Evolutionary conservation across 1,140 invertebrate genomes (phyloP), one percentile per base, ranked within the genome.

Genomic region (Ctenoplectra terminalis): DNA sequence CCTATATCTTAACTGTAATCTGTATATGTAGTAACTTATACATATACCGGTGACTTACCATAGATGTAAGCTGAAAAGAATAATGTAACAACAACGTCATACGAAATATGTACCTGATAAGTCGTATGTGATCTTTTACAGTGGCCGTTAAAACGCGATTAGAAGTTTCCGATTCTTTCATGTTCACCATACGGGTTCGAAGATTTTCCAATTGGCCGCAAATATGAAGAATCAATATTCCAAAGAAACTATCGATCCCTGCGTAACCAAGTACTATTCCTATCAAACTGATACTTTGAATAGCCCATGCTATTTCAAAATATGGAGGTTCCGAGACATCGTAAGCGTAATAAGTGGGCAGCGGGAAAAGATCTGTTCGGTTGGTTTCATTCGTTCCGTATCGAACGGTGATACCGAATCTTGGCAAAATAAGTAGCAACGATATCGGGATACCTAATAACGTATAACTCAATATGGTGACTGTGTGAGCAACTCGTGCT

Each of bases 141-240:
- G 31, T 56, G 20, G 29, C 26, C 31, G n/a, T 34, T 43, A 82
- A 76, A 29, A 46, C 0, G 1, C 5, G 11, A 50, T 70, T 52
- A 20, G 40, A 82, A 34, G 61, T 31, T 2, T 56, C 34, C 1
- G 50, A 52, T 3, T 61, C 17, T 2, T 67, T 37, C 2, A 70
- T 37, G 17, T 31, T 31, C 11, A 20, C 1, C 17, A 82, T 0
- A 34, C 64, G 70, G 26, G 52, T 20, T n/a, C 46, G 34, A 8
- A 82, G 31, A 56, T 76, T 84, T 37, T 82, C 56, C 20, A 84
- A 37, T n/a, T 84, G 80, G 11, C 56, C 64, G 1, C 56, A 76
- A 76, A 84, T 76, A 15, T 76, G 71, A 15, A 84, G 37, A 8
- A 82, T 15, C 4, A 82, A 11, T 29, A 76, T 1, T 48, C 64